Base-by-base conservation (phyloP, 2,113 vertebrate species). In the Zosterops borbonicus region DNA sequence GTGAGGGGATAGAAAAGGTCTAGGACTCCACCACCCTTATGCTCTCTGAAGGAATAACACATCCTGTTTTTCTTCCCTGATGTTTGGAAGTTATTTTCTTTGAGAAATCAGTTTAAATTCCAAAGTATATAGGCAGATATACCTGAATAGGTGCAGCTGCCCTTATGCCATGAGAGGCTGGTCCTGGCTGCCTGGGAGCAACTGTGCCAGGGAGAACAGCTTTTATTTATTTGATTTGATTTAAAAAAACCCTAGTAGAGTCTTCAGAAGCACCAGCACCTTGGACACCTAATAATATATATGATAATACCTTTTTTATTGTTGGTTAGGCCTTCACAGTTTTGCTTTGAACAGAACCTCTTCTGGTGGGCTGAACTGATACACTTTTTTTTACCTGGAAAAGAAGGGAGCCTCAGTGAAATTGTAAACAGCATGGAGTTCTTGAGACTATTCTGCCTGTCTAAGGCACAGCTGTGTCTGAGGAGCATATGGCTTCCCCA, bases 181-280 rank as follows among this genome's bases (percentile, higher is more conserved):
- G 28, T 25, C 31, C 24, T 67, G 73, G 15, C 23, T 71, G n/a
- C n/a, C 49, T 50, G 39, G 21, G 53, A 76, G 12, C 56, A 21
- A 70, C 65, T 71, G 18, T 53, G 67, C 10, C 3, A 11, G 41
- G 58, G n/a, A 71, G 4, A 14, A 71, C 8, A 46, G 16, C 3
- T 47, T 63, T 55, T 41, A 17, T 58, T 25, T 27, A 22, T 68
- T 59, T 60, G 3, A 18, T 76, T 50, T 77, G 13, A 31, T 76
- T 58, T 3, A 0, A 25, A 77, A 39, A 55, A 31, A 31, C 8
- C 1, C 6, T 37, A 21, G 11, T 39, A 39, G 19, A 55, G 15
- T 46, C 28, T 60, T 7, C 46, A 70, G 29, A 21, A 76, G 14
- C 25, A 84, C 1, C 14, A 75, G 14, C 7, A 68, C 10, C 39